phyloP scores from a whole-genome alignment of 1,140 invertebrate species.

The Diploscapter pachys region DNA sequence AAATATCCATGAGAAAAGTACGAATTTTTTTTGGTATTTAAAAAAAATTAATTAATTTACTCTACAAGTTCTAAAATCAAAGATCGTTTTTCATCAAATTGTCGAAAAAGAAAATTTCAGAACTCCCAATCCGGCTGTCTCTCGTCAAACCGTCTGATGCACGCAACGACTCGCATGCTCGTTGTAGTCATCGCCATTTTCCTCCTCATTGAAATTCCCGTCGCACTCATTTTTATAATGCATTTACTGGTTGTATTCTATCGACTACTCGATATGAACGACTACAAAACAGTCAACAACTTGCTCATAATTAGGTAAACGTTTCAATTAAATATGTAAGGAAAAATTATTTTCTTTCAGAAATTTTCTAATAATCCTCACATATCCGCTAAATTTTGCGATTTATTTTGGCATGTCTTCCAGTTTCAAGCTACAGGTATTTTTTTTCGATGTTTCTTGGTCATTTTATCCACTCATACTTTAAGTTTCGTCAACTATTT shows the following conservation, averaged over 20 bases:
- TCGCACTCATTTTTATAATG: conserved; percentile 17
- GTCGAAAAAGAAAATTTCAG: neutral
- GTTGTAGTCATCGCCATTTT: conserved; percentile 27
- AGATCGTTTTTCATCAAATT: conserved; percentile 1
- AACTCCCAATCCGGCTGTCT: conserved; percentile 12
- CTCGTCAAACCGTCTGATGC: conserved; percentile 23
- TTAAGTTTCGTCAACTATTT: conserved; percentile 24
- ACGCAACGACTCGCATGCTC: conserved; percentile 17
- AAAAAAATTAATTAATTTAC: conserved; percentile 24
- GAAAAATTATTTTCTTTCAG: conserved; percentile 65
- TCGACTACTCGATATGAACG: neutral
- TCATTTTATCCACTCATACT: neutral
- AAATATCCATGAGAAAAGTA: conserved; percentile 27
- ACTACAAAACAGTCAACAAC: conserved; percentile 49
- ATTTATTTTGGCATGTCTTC: conserved; percentile 88
- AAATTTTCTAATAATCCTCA: conserved; percentile 84
- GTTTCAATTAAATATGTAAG: neutral
- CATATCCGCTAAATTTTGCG: conserved; percentile 87
- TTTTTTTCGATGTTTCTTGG: neutral
- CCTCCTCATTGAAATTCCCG: conserved; percentile 21
- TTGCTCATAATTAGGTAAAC: conserved; percentile 52
- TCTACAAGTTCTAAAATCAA: conserved; percentile 3
- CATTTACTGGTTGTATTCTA: conserved; percentile 22
- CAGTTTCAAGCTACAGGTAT: conserved; percentile 16
- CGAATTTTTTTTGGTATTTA: conserved; percentile 48